phyloP scores from a whole-genome alignment of 2,113 vertebrate genomes.

The Microcebus lehilahytsara region DNA sequence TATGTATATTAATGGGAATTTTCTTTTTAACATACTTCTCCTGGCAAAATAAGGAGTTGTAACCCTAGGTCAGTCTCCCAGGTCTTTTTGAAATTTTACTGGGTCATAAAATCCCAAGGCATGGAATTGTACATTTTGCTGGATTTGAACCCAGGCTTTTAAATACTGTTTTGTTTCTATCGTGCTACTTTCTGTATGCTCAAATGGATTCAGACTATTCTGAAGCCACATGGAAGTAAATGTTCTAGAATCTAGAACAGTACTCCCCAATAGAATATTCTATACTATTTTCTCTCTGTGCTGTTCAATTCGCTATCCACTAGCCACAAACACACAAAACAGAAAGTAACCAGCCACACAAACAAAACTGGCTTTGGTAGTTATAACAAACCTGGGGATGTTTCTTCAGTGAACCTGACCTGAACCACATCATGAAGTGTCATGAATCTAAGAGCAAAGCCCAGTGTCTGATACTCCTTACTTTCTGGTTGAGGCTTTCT shows the following conservation, averaged over 20 bases:
- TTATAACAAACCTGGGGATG: not conserved
- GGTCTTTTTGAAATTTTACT: not conserved
- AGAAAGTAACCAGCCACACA: not conserved
- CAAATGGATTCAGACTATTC: not conserved
- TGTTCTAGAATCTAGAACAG: not conserved
- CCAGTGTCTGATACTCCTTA: not conserved
- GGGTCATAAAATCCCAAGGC: not conserved
- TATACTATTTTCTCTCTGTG: not conserved
- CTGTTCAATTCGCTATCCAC: not conserved
- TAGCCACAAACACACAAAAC: not conserved
- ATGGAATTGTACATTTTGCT: not conserved
- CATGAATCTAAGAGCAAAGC: not conserved
- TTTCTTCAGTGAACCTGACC: not conserved
- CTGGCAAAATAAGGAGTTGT: not conserved
- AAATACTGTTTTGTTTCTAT: not conserved
- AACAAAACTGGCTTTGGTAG: not conserved
- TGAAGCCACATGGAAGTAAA: not conserved
- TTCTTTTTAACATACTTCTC: not conserved
- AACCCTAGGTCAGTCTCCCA: not conserved
- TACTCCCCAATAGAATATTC: not conserved
- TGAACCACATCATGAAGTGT: not conserved
- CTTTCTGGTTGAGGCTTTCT: not conserved
- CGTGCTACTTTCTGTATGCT: not conserved
- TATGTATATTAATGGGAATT: not conserved
- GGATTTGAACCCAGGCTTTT: not conserved